Base-by-base conservation (phyloP, 2,113 vertebrate species). In the Sylvilagus bachmani region DNA sequence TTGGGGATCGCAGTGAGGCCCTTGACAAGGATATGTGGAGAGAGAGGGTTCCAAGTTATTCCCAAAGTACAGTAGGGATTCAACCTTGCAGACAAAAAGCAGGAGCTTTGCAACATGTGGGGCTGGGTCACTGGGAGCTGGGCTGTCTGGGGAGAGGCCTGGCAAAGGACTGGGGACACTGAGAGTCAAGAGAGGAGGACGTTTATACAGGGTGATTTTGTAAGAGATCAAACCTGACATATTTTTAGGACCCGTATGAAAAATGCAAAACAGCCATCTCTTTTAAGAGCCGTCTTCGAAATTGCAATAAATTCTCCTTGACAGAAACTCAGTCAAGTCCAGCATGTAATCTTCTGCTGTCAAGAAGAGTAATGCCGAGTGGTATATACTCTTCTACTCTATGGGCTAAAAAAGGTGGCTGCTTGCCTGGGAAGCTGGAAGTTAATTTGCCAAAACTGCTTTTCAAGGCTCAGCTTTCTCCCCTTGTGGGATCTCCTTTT, bases 241-340 rank as follows among this genome's bases (percentile, higher is more conserved):
- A 90, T 86, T 95, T 95, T 94, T 73, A 93, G 73, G 58, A 29
- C 62, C 73, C 75, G 21, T 25, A 86, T 94, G 94, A 92, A 94
- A 96, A 95, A 97, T 93, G 87, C 92, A 97, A 96, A 97, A 53
- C 64, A 95, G 70, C 92, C 90, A 89, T 86, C 77, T 90, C 93
- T 94, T 93, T 95, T 95, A 95, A 95, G 91, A 96, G 86, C 61
- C 90, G 71, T 90, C 93, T 94, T 94, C 4, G 5, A 94, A 97
- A 93, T 73, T 90, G 90, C 85, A 94, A 93, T 96, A 96, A 97
- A 97, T 94, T 95, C 79, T 78, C 75, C 84, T 82, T 88, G 93
- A 92, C 93, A 96, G 94, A 96, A 95, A 95, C 86, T 94, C 94
- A 85, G 93, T 96, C 97, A 96, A 94, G 94, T 91, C 83, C 96